Conservation (phyloP, 2,888 invertebrate genomes). For the Mesoligia furuncula region DNA sequence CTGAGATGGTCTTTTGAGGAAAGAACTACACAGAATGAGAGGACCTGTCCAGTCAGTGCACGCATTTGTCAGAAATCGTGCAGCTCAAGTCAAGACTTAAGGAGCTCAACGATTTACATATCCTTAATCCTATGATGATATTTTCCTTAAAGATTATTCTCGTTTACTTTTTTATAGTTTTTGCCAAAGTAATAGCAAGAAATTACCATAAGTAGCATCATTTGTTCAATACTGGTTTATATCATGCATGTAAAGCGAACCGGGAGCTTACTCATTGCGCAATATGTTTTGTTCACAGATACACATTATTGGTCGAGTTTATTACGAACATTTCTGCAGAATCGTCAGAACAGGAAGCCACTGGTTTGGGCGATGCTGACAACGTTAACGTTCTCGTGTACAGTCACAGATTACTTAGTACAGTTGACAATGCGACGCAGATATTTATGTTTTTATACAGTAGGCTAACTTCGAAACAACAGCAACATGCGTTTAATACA, state of each 20-base stretch:
- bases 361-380: neutral
- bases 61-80: too few relatives aligned
- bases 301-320: neutral
- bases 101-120: too few relatives aligned
- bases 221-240: neutral
- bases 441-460: neutral
- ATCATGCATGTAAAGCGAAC: neutral
- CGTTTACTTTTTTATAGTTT: neutral
- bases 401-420: too few relatives aligned
- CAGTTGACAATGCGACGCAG: neutral
- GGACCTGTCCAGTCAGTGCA: too few relatives aligned
- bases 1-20: too few relatives aligned
- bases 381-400: neutral
- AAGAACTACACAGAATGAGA: too few relatives aligned
- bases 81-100: too few relatives aligned
- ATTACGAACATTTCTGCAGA: slow-evolving; percentile 8
- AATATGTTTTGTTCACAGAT: slow-evolving; percentile 3
- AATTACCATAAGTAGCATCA: neutral
- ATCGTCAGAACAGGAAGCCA: neutral
- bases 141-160: neutral
- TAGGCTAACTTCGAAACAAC: slow-evolving; percentile 19
- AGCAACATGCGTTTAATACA: neutral
- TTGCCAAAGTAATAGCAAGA: neutral
- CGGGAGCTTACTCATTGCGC: neutral
- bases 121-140: too few relatives aligned